Evolutionary conservation across 2,888 invertebrate genomes (phyloP), one percentile per base, ranked within the genome.

Genomic region (Papilio elwesi): DNA sequence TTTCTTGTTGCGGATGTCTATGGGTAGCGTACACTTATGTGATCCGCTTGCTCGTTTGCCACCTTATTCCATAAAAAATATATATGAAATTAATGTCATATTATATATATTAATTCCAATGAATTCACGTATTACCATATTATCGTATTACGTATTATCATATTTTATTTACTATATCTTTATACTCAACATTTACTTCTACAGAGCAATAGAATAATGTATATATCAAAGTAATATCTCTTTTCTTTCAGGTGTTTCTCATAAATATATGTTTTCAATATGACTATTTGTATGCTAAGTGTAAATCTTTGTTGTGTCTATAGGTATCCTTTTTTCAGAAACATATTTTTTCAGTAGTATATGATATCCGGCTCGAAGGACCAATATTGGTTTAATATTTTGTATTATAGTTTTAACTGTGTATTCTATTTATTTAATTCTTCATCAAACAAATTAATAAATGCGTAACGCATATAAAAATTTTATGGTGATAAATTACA

Each of bases 211-310:
- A 43, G 43, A 9, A 43, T 43, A 43, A 43, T 43, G 43, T 49
- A 59, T 9, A 5, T 62, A 62, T 62, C 43, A 15, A 62, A 43
- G n/a, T 6, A 15, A 15, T 10, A 62, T 62, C n/a, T 43, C 57
- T 36, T 62, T 62, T 59, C 13, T 62, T 62, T 62, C 59, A 62
- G 59, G 43, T 43, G 59, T 11, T 62, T 62, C 43, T 57, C 13
- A 12, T 16, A 57, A 12, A 57, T 57, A 11, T 11, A 6, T 12
- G 12, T 12, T 36, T 55, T 12, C 1, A 10, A 16, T 53, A 15
- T 15, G n/a, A 8, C 3, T 8, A 9, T 52, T 52, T 6, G 9
- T 53, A 26, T 53, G 9, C 5, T 9, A 10, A 16, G 16, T 52
- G 10, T 55, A 26, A 26, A 26, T 26, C 26, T 26, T 26, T 26